phyloP scores from a whole-genome alignment of 1,140 invertebrate genomes.

The Ceratina calcarata region DNA sequence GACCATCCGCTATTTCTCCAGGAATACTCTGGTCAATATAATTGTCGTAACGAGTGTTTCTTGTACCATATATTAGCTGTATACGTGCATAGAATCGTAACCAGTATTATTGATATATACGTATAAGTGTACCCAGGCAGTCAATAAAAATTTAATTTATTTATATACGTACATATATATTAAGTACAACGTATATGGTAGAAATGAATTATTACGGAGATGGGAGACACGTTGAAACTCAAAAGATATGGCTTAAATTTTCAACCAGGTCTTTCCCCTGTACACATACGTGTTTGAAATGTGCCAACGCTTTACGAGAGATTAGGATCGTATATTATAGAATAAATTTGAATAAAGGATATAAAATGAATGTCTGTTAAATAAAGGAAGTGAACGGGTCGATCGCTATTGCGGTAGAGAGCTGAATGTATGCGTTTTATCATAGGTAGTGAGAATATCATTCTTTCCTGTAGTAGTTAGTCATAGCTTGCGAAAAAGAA shows the following conservation, averaged over 20 bases:
- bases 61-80: too few relatives aligned
- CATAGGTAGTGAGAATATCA: conserved; percentile 41
- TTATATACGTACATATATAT: conserved; percentile 32
- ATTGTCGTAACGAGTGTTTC: neutral
- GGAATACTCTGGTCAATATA: conserved; percentile 24
- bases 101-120: conserved; percentile 35
- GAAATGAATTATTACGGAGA: neutral
- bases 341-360: conserved; percentile 27
- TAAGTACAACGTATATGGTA: conserved; percentile 8
- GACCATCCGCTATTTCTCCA: neutral
- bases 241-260: neutral
- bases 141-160: conserved; percentile 30
- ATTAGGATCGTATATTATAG: conserved; percentile 12
- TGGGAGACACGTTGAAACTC: too few relatives aligned
- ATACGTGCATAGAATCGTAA: conserved; percentile 2
- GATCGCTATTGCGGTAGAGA: conserved; percentile 16
- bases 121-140: conserved; percentile 11
- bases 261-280: neutral
- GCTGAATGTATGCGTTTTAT: conserved; percentile 48
- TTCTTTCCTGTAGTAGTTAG: conserved; percentile 35
- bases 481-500: conserved; percentile 14
- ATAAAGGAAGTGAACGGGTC: conserved; percentile 2
- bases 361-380: conserved; percentile 42
- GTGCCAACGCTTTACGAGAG: conserved; percentile 44
- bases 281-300: conserved; percentile 1